A percentile compares a stretch with the other conserved stretches of the same genome.
Conservation (phyloP, 1,140 invertebrate genomes). For the Phenacoccus solenopsis region DNA sequence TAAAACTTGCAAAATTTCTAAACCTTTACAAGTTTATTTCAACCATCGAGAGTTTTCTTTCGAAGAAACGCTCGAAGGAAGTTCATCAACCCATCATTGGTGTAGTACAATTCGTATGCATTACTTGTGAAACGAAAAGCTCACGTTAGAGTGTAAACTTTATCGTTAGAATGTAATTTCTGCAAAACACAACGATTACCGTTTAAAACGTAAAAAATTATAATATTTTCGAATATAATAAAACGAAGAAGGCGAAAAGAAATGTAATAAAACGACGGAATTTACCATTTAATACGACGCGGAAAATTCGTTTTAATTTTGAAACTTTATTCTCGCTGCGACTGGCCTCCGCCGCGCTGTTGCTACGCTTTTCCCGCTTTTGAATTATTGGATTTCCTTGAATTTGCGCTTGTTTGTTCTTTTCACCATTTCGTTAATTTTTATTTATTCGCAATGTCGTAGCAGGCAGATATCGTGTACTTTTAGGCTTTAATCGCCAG, state of each 20-base stretch:
- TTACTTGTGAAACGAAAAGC: too few species aligned
- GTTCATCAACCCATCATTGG: too few species aligned
- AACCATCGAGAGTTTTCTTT: too few species aligned
- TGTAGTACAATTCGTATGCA: too few species aligned
- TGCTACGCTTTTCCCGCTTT: background rate
- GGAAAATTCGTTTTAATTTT: background rate
- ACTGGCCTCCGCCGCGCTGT: too few species aligned
- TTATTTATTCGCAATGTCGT: background rate
- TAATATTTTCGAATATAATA: background rate
- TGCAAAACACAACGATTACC: background rate
- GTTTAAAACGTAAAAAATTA: background rate
- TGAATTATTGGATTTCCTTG: background rate
- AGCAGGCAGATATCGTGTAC: background rate
- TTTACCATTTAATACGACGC: background rate
- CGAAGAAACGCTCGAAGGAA: too few species aligned
- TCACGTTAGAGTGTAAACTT: too few species aligned
- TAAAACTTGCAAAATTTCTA: too few species aligned
- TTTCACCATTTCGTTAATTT: conserved; percentile 2
- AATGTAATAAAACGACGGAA: background rate
- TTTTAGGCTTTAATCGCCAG: too few species aligned
- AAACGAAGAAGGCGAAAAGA: background rate
- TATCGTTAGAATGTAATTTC: background rate
- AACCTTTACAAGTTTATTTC: too few species aligned
- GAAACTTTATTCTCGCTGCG: background rate
- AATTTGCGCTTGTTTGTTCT: background rate